These are phyloP conservation scores for Pomacea canaliculata DNA, from an alignment of 2,888 invertebrate genomes.

Conservation along the genomic window DNA sequence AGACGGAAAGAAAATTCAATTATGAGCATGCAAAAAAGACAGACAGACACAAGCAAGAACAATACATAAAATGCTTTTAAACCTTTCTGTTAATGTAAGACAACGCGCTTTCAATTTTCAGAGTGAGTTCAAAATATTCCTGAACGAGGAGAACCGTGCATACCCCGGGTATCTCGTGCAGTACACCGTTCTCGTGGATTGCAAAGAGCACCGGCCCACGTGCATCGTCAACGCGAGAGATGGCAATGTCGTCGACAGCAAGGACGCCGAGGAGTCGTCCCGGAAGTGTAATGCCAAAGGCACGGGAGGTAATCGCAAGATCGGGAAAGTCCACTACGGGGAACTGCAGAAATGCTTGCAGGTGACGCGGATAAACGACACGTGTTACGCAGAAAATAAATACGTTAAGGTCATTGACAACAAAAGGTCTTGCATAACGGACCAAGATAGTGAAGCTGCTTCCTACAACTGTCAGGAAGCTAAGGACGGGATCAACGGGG, in stretches of 20 bases:
- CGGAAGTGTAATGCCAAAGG: not conserved
- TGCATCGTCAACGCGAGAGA: constrained; percentile 11
- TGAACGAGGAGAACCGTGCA: not conserved
- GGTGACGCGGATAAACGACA: constrained; percentile 25
- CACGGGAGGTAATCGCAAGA: constrained; percentile 45
- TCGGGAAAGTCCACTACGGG: constrained; percentile 41
- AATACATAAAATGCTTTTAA: too few species aligned
- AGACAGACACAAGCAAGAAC: too few species aligned
- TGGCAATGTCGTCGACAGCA: not conserved
- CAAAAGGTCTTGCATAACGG: constrained; percentile 18
- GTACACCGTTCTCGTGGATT: constrained; percentile 4
- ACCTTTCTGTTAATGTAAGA: not conserved
- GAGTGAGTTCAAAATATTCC: not conserved
- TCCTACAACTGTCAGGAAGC: constrained; percentile 39
- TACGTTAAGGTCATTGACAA: constrained; percentile 47
- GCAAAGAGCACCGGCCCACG: constrained; percentile 7
- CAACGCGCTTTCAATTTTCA: not conserved
- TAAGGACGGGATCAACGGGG: constrained; percentile 44
- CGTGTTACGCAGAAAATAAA: constrained; percentile 44
- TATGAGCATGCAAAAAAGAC: too few species aligned
- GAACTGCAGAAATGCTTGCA: constrained; percentile 34
- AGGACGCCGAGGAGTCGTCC: constrained; percentile 12
- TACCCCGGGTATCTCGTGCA: constrained; percentile 6
- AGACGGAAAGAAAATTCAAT: too few species aligned
- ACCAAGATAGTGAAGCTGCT: constrained; percentile 22